Evolutionary conservation across 2,888 invertebrate species (phyloP).

Genomic region (Dicyrtomina minuta): DNA sequence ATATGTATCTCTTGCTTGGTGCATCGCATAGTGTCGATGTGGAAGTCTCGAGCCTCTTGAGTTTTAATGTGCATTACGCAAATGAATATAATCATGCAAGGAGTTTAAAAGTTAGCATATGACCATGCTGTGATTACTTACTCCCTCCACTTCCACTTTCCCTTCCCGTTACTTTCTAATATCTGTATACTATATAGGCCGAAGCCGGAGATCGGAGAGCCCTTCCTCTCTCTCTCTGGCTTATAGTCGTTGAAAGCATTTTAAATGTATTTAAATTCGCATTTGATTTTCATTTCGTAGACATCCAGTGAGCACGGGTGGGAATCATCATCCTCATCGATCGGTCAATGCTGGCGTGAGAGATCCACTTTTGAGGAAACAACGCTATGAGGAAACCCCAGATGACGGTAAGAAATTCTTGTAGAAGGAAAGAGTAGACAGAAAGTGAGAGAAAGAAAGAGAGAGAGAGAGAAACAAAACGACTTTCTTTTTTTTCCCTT

Average conservation of each 20-base stretch:
- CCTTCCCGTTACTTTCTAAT: background rate
- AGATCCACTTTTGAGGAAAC: conserved; percentile 53
- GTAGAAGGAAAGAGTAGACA: background rate
- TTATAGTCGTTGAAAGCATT: conserved; percentile 10
- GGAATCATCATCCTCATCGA: conserved; percentile 40
- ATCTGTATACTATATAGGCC: too few species aligned
- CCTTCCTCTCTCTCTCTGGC: background rate
- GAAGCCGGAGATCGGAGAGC: too few species aligned
- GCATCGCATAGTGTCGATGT: background rate
- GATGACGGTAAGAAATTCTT: conserved; percentile 50
- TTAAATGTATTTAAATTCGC: conserved; percentile 30
- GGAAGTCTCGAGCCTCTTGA: background rate
- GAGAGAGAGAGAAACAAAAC: conserved; percentile 26
- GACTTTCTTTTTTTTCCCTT: conserved; percentile 21
- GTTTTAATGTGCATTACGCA: too few species aligned
- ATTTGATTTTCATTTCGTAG: conserved; percentile 36
- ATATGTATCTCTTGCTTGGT: too few species aligned
- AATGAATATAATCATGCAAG: too few species aligned
- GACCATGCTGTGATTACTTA: conserved; percentile 22
- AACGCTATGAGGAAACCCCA: conserved; percentile 52
- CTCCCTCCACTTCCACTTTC: background rate
- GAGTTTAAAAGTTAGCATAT: background rate
- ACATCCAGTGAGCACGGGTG: conserved; percentile 34
- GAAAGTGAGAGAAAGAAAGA: conserved; percentile 11
- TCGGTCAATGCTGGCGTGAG: conserved; percentile 42